phyloP scores from a whole-genome alignment of 2,888 invertebrate species.

The Scaptomyza cyrtandrae region DNA sequence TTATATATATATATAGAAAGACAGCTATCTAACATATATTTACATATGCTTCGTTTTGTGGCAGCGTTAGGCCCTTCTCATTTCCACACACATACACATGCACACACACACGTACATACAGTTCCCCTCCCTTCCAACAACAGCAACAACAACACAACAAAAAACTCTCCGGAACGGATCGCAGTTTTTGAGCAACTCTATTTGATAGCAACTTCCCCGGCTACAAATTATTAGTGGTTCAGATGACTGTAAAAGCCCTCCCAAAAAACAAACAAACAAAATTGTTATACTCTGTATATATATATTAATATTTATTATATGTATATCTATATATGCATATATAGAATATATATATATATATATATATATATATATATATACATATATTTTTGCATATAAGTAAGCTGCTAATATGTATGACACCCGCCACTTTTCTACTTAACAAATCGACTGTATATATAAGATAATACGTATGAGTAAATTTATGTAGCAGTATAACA shows the following conservation, averaged over 20 bases:
- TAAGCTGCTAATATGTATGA: conserved; percentile 63
- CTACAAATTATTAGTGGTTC: conserved; percentile 82
- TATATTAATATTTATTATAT: conserved; percentile 53
- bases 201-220: conserved; percentile 85
- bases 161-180: conserved; percentile 34
- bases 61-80: conserved; percentile 14
- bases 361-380: conserved; percentile 18
- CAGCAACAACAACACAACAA: neutral
- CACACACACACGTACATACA: neutral
- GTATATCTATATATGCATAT: conserved; percentile 14
- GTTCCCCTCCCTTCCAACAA: neutral
- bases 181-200: conserved; percentile 80
- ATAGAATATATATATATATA: conserved; percentile 12
- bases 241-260: conserved; percentile 58
- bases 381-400: conserved; percentile 41
- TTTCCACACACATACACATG: neutral
- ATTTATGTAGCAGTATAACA: conserved; percentile 64
- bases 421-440: conserved; percentile 79
- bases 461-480: conserved; percentile 56
- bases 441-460: conserved; percentile 73
- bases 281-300: conserved; percentile 59
- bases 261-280: conserved; percentile 17
- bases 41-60: conserved; percentile 3
- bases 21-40: neutral
- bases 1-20: neutral